Conservation (phyloP, 2,797 vertebrate genomes). For the Hemitrygon akajei region DNA sequence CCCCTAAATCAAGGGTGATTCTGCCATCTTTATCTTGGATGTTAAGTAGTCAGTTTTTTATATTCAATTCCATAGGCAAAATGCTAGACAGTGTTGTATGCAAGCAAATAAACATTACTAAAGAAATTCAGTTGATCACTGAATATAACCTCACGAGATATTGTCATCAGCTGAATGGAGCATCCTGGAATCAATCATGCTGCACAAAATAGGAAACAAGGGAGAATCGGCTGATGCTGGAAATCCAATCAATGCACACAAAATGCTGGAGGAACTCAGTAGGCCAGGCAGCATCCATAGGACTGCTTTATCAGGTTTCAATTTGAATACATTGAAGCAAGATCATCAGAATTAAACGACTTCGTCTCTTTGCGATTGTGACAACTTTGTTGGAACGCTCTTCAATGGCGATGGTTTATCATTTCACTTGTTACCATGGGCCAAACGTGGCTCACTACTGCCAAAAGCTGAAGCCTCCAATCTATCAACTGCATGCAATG, state of each 20-base stretch:
- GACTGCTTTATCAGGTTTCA: not conserved
- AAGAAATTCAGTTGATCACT: not conserved
- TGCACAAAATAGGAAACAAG: not conserved
- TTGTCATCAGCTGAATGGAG: not conserved
- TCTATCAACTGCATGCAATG: not conserved
- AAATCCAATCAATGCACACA: no score
- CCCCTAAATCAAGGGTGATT: no score
- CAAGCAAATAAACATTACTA: not conserved
- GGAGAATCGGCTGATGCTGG: no score
- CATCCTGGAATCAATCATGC: not conserved
- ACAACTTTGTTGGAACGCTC: not conserved
- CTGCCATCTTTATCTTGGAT: not conserved
- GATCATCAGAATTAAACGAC: not conserved
- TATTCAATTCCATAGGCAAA: not conserved
- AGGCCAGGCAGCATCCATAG: not conserved
- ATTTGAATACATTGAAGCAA: not conserved
- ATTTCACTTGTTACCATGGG: not conserved
- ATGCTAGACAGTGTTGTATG: not conserved
- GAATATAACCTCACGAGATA: not conserved
- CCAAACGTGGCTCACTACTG: not conserved
- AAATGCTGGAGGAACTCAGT: no score
- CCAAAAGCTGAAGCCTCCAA: not conserved
- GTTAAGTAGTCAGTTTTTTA: not conserved
- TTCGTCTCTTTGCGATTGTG: not conserved
- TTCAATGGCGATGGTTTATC: not conserved